Base-by-base conservation (phyloP, 2,888 invertebrate genomes). In the Rhagonycha fulva region DNA sequence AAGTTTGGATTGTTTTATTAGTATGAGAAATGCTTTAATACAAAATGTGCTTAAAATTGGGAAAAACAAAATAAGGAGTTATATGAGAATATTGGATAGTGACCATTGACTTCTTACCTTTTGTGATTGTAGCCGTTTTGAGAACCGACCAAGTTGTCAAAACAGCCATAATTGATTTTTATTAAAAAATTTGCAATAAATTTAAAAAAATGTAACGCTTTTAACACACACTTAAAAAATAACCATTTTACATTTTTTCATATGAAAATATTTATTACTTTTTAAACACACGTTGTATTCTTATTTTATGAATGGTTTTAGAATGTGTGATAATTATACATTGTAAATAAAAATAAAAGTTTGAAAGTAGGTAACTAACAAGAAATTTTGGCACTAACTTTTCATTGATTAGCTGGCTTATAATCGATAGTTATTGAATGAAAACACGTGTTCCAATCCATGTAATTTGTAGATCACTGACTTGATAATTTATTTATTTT, bases 351-450 rank as follows among this genome's bases (percentile, higher is more conserved):
- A 47, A n/a, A 47, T 47, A 47, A 47, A 47, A n/a, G 47, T 47
- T 47, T 47, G 47, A 47, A 24, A 66, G 63, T 66, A 24, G 24
- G 63, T 66, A 24, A 14, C 26, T 66, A 66, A 66, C 32, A 66
- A 24, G 32, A 26, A 66, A n/a, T 71, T 66, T 67, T 72, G 72
- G 67, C 72, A 72, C 66, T 72, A 10, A 62, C 47, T 14, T n/a
- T 26, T 14, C 26, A 66, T 66, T 66, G 63, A 66, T 66, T 66
- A 66, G 63, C 26, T 14, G 63, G 14, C 26, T 62, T 66, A n/a
- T 23, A 66, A 66, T 66, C 63, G n/a, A 66, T 66, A 24, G 26
- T 3, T 66, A 66, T 26, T 47, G 47, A 47, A 47, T 47, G 47
- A 47, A 47, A 47, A 47, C 47, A 47, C 47, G 3, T 32, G 32